phyloP scores from a whole-genome alignment of 1,140 invertebrate species.

The Leucophenga varia region DNA sequence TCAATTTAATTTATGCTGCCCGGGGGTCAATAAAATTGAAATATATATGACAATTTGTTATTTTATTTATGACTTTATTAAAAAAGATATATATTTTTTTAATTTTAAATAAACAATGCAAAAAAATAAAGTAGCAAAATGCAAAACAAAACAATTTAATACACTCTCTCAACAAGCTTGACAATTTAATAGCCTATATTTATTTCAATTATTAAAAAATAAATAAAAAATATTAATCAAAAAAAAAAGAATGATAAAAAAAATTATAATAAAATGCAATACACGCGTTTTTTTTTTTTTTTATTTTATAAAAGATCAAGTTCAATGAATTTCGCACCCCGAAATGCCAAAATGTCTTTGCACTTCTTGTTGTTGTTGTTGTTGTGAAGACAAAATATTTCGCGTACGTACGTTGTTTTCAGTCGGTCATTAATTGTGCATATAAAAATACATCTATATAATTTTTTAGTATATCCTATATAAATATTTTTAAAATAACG shows the following conservation, averaged over 20 bases:
- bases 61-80: conserved; percentile 49
- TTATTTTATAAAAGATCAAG: conserved; percentile 35
- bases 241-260: conserved; percentile 3
- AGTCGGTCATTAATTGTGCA: conserved; percentile 41
- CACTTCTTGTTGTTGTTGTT: no score
- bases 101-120: conserved; percentile 43
- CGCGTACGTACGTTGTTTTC: conserved; percentile 11
- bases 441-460: conserved; percentile 26
- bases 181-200: conserved; percentile 38
- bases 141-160: conserved; percentile 16
- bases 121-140: not conserved
- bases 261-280: conserved; percentile 22
- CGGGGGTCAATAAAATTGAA: conserved; percentile 40
- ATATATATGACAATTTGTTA: conserved; percentile 43
- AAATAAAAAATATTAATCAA: conserved; percentile 24
- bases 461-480: no score
- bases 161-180: conserved; percentile 18
- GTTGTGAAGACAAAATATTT: conserved; percentile 20
- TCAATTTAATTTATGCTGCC: no score
- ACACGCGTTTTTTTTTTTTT: no score
- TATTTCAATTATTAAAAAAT: conserved; percentile 32
- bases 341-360: conserved; percentile 25
- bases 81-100: no score
- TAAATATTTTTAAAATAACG: conserved; percentile 48
- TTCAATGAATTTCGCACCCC: conserved; percentile 43